Percentiles rank a stretch among this genome's conserved stretches.
These are phyloP conservation scores for Rhinolophus sinicus DNA, from an alignment of 2,113 vertebrate genomes.

Conservation along the genomic window DNA sequence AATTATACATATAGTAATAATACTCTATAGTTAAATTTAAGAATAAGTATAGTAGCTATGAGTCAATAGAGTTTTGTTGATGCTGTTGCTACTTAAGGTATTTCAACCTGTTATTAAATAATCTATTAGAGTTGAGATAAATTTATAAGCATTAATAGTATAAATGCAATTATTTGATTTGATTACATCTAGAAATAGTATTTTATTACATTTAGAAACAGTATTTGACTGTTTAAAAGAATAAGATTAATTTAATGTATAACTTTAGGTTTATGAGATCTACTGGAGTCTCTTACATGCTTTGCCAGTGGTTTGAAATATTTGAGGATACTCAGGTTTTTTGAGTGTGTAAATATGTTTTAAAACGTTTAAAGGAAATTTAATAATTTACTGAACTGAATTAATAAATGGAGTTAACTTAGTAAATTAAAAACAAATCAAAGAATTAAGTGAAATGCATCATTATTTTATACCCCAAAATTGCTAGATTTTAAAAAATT, in stretches of 20 bases:
- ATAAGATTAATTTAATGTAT: background rate
- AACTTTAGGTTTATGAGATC: background rate
- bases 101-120: constrained; percentile 26
- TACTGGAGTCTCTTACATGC: background rate
- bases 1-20: background rate
- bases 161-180: constrained; percentile 29
- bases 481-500: background rate
- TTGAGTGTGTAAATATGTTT: background rate
- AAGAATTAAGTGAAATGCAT: background rate
- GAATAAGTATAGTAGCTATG: background rate
- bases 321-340: background rate
- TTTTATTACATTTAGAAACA: background rate
- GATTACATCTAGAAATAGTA: background rate
- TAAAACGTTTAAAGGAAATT: background rate
- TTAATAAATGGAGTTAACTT: constrained; percentile 25
- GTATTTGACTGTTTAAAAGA: background rate
- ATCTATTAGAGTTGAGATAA: background rate
- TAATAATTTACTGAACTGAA: background rate
- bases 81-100: background rate
- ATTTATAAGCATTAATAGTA: background rate
- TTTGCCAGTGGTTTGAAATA: background rate
- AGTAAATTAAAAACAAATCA: background rate
- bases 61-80: background rate
- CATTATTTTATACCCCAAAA: background rate
- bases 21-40: background rate